Evolutionary conservation across 2,888 invertebrate species (phyloP).

Genomic region (Neria commutata): DNA sequence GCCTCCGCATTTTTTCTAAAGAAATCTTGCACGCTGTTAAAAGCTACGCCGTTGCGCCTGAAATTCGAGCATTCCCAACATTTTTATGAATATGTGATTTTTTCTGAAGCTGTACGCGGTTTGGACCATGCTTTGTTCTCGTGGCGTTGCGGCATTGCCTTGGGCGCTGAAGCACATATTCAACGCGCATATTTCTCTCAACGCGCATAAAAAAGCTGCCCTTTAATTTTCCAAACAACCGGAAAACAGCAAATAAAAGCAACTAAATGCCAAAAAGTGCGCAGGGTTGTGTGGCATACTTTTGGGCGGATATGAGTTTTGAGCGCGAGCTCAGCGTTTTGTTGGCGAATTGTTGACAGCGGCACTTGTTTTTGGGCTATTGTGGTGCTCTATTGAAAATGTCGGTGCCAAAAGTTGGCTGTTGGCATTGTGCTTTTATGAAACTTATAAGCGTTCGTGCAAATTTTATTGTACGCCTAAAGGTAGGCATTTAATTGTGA

Average conservation of each 20-base stretch:
- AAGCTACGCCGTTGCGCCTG: background rate
- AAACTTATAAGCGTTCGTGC: too few species aligned
- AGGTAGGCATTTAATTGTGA: too few species aligned
- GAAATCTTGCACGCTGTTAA: background rate
- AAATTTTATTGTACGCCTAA: too few species aligned
- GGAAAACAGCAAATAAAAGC: too few species aligned
- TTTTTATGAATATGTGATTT: slow-evolving; percentile 1
- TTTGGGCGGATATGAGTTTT: slow-evolving; percentile 3
- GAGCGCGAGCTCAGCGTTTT: background rate
- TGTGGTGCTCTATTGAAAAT: background rate
- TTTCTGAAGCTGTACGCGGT: background rate
- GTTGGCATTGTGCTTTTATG: too few species aligned
- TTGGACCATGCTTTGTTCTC: background rate
- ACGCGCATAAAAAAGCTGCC: too few species aligned
- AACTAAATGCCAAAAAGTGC: background rate
- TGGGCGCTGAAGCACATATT: background rate
- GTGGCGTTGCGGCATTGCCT: too few species aligned
- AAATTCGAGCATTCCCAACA: background rate
- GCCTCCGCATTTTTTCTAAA: background rate
- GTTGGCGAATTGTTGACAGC: background rate
- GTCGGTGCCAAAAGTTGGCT: too few species aligned
- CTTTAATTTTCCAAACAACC: too few species aligned
- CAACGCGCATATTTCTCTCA: background rate
- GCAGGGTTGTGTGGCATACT: background rate
- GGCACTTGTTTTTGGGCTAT: background rate